phyloP scores from a whole-genome alignment of 2,888 invertebrate genomes.

The Epinotia ramella region DNA sequence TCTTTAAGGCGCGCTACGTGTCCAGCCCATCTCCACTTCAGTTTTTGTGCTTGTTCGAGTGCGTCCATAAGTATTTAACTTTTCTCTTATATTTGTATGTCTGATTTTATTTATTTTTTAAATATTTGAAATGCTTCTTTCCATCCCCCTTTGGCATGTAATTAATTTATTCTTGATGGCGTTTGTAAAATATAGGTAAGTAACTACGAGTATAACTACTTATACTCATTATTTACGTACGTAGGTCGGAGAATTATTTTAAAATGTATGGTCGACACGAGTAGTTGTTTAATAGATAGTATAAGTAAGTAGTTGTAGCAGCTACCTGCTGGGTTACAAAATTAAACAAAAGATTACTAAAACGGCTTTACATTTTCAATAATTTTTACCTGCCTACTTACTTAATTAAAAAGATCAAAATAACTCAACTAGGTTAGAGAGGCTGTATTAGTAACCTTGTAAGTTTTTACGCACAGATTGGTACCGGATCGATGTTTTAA shows the following conservation, averaged over 20 bases:
- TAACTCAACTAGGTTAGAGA: neutral
- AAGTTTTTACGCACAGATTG: neutral
- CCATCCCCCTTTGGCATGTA: no score
- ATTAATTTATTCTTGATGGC: no score
- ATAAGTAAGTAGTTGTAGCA: neutral
- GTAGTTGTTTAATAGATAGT: slow-evolving; percentile 18
- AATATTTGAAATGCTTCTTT: no score
- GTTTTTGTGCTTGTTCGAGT: no score
- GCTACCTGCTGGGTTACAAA: slow-evolving; percentile 1
- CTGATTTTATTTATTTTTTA: no score
- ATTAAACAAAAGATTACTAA: slow-evolving; percentile 7
- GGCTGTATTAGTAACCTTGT: neutral
- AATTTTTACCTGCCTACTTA: neutral
- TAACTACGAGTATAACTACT: neutral
- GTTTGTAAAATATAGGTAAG: no score
- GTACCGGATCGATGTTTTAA: slow-evolving; percentile 27
- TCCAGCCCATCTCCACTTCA: no score
- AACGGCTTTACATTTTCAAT: neutral
- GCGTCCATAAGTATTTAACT: no score
- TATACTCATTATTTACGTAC: neutral
- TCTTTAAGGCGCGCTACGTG: no score
- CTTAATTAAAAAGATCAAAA: neutral
- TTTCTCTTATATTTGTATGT: no score
- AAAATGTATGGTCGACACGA: neutral
- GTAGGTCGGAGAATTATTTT: neutral